These are phyloP conservation scores for Phrynocephalus versicolor DNA, from an alignment of 2,113 vertebrate species.

Conservation along the genomic window DNA sequence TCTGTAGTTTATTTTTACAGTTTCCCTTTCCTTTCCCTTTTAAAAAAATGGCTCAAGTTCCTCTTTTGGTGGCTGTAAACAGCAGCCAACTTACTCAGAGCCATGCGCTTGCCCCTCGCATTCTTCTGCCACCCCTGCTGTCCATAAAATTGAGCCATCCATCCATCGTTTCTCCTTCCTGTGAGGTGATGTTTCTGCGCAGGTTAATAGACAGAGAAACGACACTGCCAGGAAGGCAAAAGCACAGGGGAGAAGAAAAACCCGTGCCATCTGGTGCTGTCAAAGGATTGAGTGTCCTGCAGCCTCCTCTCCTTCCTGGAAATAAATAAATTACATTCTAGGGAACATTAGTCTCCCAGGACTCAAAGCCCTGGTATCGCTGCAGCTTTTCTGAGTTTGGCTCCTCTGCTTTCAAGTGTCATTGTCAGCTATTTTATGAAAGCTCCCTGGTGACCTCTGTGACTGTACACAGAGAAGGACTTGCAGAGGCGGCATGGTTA, in stretches of 20 bases:
- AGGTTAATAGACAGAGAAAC: constrained; percentile 15
- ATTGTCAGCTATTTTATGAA: neutral
- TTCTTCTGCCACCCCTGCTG: constrained; percentile 32
- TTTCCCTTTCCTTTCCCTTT: no score
- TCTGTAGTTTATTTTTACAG: no score
- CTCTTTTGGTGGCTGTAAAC: neutral
- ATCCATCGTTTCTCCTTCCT: neutral
- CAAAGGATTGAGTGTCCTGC: constrained; percentile 30
- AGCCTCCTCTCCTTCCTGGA: constrained; percentile 12
- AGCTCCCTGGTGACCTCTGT: neutral
- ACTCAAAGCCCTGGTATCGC: neutral
- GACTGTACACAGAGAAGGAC: fast-evolving
- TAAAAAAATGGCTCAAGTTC: no score
- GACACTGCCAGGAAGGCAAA: constrained; percentile 13
- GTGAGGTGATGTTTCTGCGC: constrained; percentile 4
- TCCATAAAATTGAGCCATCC: neutral
- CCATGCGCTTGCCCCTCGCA: fast-evolving
- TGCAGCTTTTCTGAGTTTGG: neutral
- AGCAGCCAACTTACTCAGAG: neutral
- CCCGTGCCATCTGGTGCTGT: constrained; percentile 61
- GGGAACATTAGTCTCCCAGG: neutral
- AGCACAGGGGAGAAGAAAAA: constrained; percentile 37
- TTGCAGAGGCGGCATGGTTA: neutral
- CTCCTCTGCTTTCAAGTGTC: neutral
- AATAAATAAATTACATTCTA: constrained; percentile 52